Conservation (phyloP, 2,797 vertebrate genomes). For the Parauchenoglanis punctatus region DNA sequence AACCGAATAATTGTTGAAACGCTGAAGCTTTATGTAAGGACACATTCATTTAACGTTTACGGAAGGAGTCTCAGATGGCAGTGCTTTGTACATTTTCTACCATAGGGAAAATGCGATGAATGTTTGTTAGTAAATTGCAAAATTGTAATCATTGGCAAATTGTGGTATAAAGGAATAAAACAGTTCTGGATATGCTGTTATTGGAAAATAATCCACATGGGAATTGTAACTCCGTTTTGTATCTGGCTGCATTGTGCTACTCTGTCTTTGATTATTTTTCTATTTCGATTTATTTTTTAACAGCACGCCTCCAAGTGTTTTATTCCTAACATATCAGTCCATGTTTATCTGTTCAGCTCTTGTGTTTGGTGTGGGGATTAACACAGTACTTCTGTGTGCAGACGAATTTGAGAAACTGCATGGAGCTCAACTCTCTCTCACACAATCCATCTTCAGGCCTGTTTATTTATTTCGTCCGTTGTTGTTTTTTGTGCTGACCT, state of each 20-base stretch:
- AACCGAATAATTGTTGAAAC: background rate
- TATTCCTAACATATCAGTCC: background rate
- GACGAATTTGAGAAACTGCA: background rate
- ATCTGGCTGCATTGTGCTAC: background rate
- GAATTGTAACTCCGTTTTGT: background rate
- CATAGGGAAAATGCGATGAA: no score
- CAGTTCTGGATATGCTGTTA: background rate
- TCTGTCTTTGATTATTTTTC: background rate
- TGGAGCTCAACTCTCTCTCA: background rate
- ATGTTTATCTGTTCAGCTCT: background rate
- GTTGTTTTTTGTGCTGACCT: conserved; percentile 56
- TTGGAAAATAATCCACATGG: background rate
- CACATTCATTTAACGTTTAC: background rate
- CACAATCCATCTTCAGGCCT: conserved; percentile 14
- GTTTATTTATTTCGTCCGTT: conserved; percentile 40
- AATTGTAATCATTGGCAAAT: background rate
- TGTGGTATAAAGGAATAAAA: background rate
- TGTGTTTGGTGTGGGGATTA: conserved; percentile 4
- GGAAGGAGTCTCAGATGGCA: no score
- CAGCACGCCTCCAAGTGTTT: background rate
- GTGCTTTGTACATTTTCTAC: background rate
- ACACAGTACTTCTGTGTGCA: background rate
- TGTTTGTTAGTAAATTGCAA: background rate
- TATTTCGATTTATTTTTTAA: no score
- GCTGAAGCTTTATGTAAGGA: background rate